These are phyloP conservation scores for Rutilus rutilus DNA, from an alignment of 2,113 vertebrate species.

Conservation along the genomic window DNA sequence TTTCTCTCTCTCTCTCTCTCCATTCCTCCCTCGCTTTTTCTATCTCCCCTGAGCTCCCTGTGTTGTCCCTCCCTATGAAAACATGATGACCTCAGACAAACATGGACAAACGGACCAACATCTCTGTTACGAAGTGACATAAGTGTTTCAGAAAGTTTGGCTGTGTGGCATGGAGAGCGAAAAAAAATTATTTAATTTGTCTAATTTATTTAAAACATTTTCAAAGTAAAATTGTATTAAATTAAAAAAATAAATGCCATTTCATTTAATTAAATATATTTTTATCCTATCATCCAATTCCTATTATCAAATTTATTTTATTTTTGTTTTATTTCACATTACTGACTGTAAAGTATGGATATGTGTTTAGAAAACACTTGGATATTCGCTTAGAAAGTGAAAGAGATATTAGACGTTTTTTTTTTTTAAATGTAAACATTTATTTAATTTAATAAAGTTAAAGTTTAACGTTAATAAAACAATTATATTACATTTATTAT, in stretches of 20 bases:
- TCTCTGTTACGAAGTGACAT: neutral
- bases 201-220: neutral
- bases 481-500: neutral
- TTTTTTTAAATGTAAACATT: too few relatives aligned
- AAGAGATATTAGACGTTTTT: too few relatives aligned
- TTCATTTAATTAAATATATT: neutral
- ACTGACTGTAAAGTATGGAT: too few relatives aligned
- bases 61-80: conserved; percentile 43
- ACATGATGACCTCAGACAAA: conserved; percentile 39
- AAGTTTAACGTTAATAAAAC: too few relatives aligned
- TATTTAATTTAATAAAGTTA: too few relatives aligned
- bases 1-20: conserved; percentile 9
- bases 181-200: too few relatives aligned
- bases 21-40: conserved; percentile 35
- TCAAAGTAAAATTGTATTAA: too few relatives aligned
- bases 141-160: neutral
- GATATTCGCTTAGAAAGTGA: too few relatives aligned
- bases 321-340: neutral
- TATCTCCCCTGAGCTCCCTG: conserved; percentile 36
- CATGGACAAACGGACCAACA: neutral
- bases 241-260: accelerated
- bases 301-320: neutral
- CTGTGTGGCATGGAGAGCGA: neutral
- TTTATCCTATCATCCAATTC: neutral
- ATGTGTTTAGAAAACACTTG: too few relatives aligned